Base-by-base conservation (phyloP, 2,113 vertebrate species). In the Gracilinanus agilis region DNA sequence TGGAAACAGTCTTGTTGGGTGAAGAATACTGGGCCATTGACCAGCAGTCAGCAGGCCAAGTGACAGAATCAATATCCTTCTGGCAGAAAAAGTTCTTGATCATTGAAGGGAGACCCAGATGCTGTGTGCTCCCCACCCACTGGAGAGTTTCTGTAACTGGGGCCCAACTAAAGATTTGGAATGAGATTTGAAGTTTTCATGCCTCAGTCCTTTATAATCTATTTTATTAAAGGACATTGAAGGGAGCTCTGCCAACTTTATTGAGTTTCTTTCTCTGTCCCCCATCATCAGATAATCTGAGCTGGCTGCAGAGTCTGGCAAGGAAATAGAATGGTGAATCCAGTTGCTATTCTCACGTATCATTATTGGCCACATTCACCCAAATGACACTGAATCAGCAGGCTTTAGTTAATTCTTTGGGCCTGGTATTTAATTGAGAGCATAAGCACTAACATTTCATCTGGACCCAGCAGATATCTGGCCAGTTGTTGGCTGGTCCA, bases 1-100 rank as follows among this genome's bases (percentile, higher is more conserved):
- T 98, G 93, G 96, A 98, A 98, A 98, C 98, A 98, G 96, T 97
- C 98, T 98, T 97, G 97, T 96, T 96, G 94, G 91, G 96, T 54
- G 92, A 88, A 96, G 96, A 95, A 95, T 94, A 97, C 96, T 96
- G 88, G 49, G 89, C 92, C 91, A 90, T 0, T 54, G 91, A 97
- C 27, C 0, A 2, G 75, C 53, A 54, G 23, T 92, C 44, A 9
- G 44, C 93, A 94, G 97, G 56, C 95, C 97, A 95, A 96, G 93
- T 0, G 91, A 89, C 95, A 96, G 94, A 89, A 95, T 0, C 27
- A 0, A 83, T 95, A 96, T 97, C 96, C 89, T 92, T 93, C 0
- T 0, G 0, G 0, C 49, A 94, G 93, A 83, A 83, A 83, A 83
- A 83, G 34, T 23, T 83, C n/a, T 83, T 40, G n/a, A 83, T 83